Conservation (phyloP, 2,797 vertebrate species). For the Crocidura indochinensis region DNA sequence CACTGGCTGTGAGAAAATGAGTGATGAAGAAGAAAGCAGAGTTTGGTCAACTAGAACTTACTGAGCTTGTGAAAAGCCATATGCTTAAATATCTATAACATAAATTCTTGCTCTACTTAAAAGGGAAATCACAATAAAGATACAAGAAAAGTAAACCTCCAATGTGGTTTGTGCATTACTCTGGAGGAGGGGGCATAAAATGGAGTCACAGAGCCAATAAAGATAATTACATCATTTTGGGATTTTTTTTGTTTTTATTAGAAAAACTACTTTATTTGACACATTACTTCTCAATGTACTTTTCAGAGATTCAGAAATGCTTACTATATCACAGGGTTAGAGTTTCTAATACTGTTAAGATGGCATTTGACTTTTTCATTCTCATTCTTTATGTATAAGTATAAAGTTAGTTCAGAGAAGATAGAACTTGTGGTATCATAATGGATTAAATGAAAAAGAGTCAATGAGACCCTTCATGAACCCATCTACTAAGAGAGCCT, state of each 20-base stretch:
- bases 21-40: neutral
- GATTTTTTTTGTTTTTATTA: neutral
- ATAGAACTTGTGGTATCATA: neutral
- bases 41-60: too few relatives aligned
- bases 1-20: neutral
- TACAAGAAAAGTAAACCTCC: too few relatives aligned
- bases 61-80: neutral
- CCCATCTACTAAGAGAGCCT: neutral
- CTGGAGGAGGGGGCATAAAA: too few relatives aligned
- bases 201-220: neutral
- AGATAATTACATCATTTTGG: neutral
- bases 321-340: neutral
- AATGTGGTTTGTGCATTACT: fast-evolving
- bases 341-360: neutral
- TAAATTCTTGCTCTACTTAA: neutral
- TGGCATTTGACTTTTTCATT: neutral
- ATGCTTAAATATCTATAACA: too few relatives aligned
- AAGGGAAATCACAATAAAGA: too few relatives aligned
- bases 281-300: neutral
- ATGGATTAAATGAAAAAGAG: neutral
- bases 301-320: neutral
- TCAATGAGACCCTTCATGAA: neutral
- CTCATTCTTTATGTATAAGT: neutral
- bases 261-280: neutral
- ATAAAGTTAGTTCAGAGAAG: neutral